phyloP scores from a whole-genome alignment of 2,797 vertebrate species.

The Tadarida brasiliensis region DNA sequence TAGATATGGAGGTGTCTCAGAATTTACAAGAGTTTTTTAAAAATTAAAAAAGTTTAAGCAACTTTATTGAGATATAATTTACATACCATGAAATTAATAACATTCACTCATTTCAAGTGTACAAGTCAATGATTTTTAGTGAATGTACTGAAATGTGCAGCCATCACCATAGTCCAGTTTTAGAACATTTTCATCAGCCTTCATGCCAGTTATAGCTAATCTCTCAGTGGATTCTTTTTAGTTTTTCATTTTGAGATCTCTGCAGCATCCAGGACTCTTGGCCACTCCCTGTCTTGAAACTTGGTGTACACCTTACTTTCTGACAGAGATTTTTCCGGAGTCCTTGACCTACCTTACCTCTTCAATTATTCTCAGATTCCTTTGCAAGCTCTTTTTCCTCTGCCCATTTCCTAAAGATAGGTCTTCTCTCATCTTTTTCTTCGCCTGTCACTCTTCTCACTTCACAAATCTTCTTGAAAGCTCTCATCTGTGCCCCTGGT shows the following conservation, averaged over 20 bases:
- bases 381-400: neutral
- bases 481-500: neutral
- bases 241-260: neutral
- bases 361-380: neutral
- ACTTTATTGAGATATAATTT: neutral
- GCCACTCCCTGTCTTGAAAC: neutral
- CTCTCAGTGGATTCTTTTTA: neutral
- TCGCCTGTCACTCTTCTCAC: neutral
- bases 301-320: neutral
- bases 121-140: neutral
- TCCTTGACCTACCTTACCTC: neutral
- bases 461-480: neutral
- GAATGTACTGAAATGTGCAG: neutral
- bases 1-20: neutral
- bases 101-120: neutral
- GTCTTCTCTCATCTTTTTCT: neutral
- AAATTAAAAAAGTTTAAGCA: neutral
- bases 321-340: neutral
- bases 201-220: neutral
- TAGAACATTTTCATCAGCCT: neutral
- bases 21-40: neutral
- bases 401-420: neutral
- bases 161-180: neutral
- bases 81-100: neutral
- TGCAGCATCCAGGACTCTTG: neutral